Conservation (phyloP, 2,888 invertebrate genomes). For the Psylliodes chrysocephalus region DNA sequence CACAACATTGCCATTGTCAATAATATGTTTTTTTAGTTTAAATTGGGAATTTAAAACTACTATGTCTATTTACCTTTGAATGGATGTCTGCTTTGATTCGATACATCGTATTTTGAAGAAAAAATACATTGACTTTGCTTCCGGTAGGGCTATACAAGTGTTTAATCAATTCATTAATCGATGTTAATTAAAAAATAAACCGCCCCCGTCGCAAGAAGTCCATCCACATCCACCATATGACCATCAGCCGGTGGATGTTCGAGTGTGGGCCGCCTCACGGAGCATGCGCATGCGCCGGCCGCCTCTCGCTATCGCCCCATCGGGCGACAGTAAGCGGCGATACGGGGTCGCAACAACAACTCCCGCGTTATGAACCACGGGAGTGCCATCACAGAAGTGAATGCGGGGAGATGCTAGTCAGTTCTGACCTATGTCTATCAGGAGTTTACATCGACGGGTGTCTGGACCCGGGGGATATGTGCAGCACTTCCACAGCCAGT, state of each 20-base stretch:
- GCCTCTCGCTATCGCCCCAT: conserved; percentile 45
- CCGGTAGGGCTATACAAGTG: no score
- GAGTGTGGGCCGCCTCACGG: conserved; percentile 16
- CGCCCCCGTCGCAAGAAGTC: background rate
- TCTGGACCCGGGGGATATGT: conserved; percentile 66
- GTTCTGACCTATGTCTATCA: conserved; percentile 65
- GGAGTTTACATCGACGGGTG: conserved; percentile 66
- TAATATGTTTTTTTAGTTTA: no score
- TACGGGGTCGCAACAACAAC: conserved; percentile 62
- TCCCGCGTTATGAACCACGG: conserved; percentile 59
- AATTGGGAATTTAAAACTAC: no score
- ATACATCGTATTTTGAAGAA: no score
- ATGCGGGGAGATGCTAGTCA: conserved; percentile 64
- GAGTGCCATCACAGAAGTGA: conserved; percentile 59
- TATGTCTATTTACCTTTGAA: no score
- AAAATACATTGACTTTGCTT: no score
- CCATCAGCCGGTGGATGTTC: conserved; percentile 23
- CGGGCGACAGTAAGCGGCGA: conserved; percentile 58
- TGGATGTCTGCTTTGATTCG: no score
- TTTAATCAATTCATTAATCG: no score
- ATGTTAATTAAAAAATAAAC: background rate
- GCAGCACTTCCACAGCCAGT: conserved; percentile 65
- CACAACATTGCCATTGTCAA: no score
- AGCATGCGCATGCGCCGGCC: conserved; percentile 56
- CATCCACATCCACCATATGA: conserved; percentile 21